Base-by-base conservation (phyloP, 2,888 invertebrate genomes). In the Polydrusus cervinus region DNA sequence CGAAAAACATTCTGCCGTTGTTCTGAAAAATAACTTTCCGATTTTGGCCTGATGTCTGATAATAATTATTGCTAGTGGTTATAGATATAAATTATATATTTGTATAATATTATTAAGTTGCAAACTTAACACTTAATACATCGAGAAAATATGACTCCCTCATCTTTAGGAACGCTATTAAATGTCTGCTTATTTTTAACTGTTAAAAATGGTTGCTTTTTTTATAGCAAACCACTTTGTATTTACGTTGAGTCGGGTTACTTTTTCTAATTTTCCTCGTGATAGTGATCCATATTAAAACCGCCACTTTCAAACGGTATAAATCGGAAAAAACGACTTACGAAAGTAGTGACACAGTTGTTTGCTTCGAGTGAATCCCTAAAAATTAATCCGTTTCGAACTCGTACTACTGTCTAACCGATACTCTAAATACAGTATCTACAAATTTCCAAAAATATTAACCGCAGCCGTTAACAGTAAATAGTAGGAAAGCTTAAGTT, bases 371-470 rank as follows among this genome's bases (percentile, higher is more conserved):
- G 25, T 53, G 25, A 13, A 20, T 53, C 25, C 25, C 13, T 14
- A 53, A 13, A 25, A 53, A n/a, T 25, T 53, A 13, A 25, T 11
- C 25, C 25, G 25, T 53, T 53, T 53, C 20, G n/a, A 25, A 13
- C 25, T 13, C 20, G 25, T 25, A 16, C 14, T 47, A 53, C 25
- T 2, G 10, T 53, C 25, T 53, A 53, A 25, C 20, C 25, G 25
- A 53, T 53, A 25, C 16, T 40, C 30, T 3, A 57, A 38, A 57
- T 25, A 55, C 10, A 55, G 14, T 9, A 16, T 25, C n/a, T 25
- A 25, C 14, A 57, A 57, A 57, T 14, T 18, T 60, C 57, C 38
- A 38, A 60, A 60, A 60, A 16, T 60, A 38, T 30, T 25, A 53
- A 53, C 38, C 38, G 38, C 57, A 60, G 38, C 53, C 51, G 3